These are phyloP conservation scores for Corythaixoides concolor DNA, from an alignment of 2,113 vertebrate genomes.

Conservation along the genomic window DNA sequence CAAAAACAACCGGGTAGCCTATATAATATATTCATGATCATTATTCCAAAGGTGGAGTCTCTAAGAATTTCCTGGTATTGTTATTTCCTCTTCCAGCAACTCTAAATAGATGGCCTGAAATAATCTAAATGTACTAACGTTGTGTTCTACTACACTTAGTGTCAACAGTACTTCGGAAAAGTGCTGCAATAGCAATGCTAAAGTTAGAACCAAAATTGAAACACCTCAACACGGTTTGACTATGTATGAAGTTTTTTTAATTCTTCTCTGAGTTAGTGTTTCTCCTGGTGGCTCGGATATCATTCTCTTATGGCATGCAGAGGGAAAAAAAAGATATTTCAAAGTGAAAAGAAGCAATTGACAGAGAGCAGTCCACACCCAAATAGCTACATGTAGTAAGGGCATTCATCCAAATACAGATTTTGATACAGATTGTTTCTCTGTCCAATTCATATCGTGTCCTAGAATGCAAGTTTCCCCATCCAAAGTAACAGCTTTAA, in stretches of 20 bases:
- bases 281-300: not conserved
- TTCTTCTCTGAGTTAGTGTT: not conserved
- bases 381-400: not conserved
- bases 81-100: conserved; percentile 50
- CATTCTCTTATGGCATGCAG: not conserved
- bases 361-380: not conserved
- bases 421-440: not conserved
- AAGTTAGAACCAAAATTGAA: not conserved
- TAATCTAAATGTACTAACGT: conserved; percentile 1
- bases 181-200: not conserved
- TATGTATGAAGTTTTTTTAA: not conserved
- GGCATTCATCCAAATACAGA: not conserved
- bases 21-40: not conserved
- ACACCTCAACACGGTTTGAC: not conserved
- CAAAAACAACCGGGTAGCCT: not conserved
- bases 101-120: conserved; percentile 45
- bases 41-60: conserved; percentile 61
- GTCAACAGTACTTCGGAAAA: not conserved
- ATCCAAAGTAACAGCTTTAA: not conserved
- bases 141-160: not conserved
- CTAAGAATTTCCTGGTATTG: conserved; percentile 66
- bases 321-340: not conserved
- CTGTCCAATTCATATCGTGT: not conserved
- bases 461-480: not conserved
- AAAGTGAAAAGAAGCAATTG: not conserved